A percentile compares a stretch with the other conserved stretches of the same genome.
Evolutionary conservation across 2,888 invertebrate genomes (phyloP).

Genomic region (Idaea biselata): DNA sequence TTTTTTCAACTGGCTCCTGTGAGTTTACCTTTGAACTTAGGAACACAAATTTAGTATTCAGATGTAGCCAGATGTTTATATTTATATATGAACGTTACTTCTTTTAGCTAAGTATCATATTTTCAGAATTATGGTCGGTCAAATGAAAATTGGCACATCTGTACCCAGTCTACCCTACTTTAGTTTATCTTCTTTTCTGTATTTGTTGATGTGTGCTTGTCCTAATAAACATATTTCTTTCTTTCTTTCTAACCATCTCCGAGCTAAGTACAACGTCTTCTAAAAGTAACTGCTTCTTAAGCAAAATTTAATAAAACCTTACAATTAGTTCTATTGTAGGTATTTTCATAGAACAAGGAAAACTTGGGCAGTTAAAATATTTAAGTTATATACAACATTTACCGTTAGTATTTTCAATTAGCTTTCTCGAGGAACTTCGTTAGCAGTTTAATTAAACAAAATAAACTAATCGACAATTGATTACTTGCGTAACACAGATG

Average conservation of each 20-base stretch:
- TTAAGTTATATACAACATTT: background rate
- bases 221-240: too few species aligned
- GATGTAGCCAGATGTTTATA: too few species aligned
- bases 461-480: background rate
- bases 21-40: too few species aligned
- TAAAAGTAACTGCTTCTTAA: background rate
- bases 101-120: too few species aligned
- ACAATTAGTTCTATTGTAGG: background rate
- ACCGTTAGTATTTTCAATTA: background rate
- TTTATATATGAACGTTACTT: too few species aligned
- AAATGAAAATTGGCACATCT: too few species aligned
- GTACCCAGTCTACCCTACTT: too few species aligned
- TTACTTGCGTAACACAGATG: background rate
- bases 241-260: background rate
- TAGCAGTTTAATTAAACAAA: background rate
- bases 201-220: too few species aligned
- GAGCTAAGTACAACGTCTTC: background rate
- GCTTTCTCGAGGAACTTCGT: background rate
- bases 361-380: background rate
- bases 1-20: too few species aligned
- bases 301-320: background rate
- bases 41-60: too few species aligned
- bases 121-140: too few species aligned
- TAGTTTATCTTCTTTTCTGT: too few species aligned
- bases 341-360: background rate